phyloP scores from a whole-genome alignment of 2,888 invertebrate species.

The Clivina fossor region DNA sequence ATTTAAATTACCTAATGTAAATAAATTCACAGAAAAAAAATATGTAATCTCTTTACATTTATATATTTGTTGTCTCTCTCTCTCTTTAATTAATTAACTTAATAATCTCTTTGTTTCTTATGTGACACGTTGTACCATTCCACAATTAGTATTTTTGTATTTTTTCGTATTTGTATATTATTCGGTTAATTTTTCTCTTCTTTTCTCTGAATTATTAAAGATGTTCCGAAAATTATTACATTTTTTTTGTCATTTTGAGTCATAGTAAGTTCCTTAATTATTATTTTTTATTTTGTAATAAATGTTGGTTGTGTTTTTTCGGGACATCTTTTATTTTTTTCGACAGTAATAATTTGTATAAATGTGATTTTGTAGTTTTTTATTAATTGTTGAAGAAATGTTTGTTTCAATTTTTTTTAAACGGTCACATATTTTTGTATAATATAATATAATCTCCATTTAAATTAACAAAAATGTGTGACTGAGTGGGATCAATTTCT shows the following conservation, averaged over 20 bases:
- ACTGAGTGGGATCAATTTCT: slow-evolving; percentile 32
- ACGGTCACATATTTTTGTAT: no score
- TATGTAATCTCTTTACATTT: no score
- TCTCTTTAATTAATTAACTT: no score
- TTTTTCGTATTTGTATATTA: slow-evolving; percentile 26
- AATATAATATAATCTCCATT: no score
- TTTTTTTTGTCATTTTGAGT: slow-evolving; percentile 27
- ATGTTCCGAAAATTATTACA: slow-evolving; percentile 31
- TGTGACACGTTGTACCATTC: slow-evolving; percentile 32
- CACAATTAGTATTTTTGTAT: slow-evolving; percentile 31
- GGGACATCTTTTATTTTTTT: slow-evolving; percentile 11
- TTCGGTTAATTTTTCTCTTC: no score
- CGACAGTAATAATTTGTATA: slow-evolving; percentile 17
- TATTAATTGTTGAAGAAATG: slow-evolving; percentile 13
- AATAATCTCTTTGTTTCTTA: slow-evolving; percentile 27
- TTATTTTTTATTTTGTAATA: slow-evolving; percentile 15
- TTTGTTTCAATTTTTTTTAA: slow-evolving; percentile 14
- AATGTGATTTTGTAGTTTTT: slow-evolving; percentile 25
- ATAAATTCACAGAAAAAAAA: no score
- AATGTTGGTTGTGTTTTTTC: slow-evolving; percentile 11
- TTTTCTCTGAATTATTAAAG: slow-evolving; percentile 34
- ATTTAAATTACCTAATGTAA: no score
- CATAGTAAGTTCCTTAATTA: slow-evolving; percentile 35
- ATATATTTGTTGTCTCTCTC: slow-evolving; percentile 14
- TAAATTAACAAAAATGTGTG: no score